These are phyloP conservation scores for Danio kyathit DNA, from an alignment of 2,797 vertebrate genomes.

Conservation along the genomic window DNA sequence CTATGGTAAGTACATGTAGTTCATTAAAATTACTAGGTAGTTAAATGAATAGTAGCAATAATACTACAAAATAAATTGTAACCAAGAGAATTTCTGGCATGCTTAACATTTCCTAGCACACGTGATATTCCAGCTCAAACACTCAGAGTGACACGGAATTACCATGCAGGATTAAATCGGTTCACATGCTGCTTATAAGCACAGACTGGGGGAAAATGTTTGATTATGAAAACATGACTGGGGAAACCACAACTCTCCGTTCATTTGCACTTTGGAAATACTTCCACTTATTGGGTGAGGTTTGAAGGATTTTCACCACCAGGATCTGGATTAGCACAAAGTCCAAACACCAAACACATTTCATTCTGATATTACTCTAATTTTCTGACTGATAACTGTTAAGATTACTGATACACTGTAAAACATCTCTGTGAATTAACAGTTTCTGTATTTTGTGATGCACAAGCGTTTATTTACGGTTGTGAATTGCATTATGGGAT, in stretches of 20 bases:
- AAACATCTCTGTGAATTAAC: too few relatives aligned
- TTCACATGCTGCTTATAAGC: conserved; percentile 1
- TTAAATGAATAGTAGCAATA: too few relatives aligned
- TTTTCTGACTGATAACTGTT: neutral
- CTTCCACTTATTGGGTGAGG: neutral
- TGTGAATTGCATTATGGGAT: too few relatives aligned
- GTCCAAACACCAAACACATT: neutral
- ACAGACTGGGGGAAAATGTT: neutral
- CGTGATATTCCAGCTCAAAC: neutral
- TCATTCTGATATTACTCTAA: neutral
- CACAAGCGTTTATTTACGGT: too few relatives aligned
- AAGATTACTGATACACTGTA: neutral
- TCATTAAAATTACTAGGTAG: too few relatives aligned
- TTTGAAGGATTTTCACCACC: neutral
- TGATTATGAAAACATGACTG: neutral
- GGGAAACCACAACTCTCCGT: neutral
- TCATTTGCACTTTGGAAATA: too few relatives aligned
- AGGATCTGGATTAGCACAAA: conserved; percentile 10
- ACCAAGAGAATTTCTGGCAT: neutral
- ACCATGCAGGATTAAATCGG: conserved; percentile 4
- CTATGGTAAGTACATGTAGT: too few relatives aligned
- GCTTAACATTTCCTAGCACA: neutral
- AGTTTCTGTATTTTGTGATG: too few relatives aligned
- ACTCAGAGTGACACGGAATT: neutral
- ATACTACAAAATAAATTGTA: neutral